Evolutionary conservation across 2,113 vertebrate species (phyloP), one percentile per base, ranked within the genome.

Genomic region (Seriola rivoliana): DNA sequence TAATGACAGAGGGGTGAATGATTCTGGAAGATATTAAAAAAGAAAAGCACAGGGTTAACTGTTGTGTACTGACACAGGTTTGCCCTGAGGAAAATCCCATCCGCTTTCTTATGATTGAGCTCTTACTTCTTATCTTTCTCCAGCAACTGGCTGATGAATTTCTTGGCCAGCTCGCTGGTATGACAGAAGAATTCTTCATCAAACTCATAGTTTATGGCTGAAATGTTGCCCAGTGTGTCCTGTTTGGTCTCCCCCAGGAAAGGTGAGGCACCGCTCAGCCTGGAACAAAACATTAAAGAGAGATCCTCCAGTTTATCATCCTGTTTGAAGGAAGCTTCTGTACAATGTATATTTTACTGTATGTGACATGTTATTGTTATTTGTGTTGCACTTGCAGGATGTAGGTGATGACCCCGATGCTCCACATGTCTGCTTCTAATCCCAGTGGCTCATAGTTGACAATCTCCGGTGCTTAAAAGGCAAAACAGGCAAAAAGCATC

Each of bases 331-430:
- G 13, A 10, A 29, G 23, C 50, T 52, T 50, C 16, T 25, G 19
- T 1, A 19, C 29, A 5, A 63, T 29, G 58, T 29, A 0, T 0
- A 12, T 19, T 9, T 2, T 52, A 5, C 16, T 36, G 9, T n/a
- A 14, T 9, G 38, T 17, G 16, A 25, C 2, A 25, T n/a, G n/a
- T 5, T 4, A 0, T 38, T 38, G 34, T 9, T 19, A 3, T 19
- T 1, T 0, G 29, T 12, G 59, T 34, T 54, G 78, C 19, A 97
- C 97, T 99, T 94, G 96, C 98, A 99, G 94, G 90, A 99, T 99
- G 88, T 99, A 99, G 77, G 98, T 99, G 93, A 99, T 99, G 84
- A 99, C 98, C 11, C 98, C 98, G 14, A 99, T 97, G 91, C 97
- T 99, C 98, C 97, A 99, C 97, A 99, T 99, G 92, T 99, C 98